These are phyloP conservation scores for Protosalanx chinensis DNA, from an alignment of 2,797 vertebrate species.

Conservation along the genomic window DNA sequence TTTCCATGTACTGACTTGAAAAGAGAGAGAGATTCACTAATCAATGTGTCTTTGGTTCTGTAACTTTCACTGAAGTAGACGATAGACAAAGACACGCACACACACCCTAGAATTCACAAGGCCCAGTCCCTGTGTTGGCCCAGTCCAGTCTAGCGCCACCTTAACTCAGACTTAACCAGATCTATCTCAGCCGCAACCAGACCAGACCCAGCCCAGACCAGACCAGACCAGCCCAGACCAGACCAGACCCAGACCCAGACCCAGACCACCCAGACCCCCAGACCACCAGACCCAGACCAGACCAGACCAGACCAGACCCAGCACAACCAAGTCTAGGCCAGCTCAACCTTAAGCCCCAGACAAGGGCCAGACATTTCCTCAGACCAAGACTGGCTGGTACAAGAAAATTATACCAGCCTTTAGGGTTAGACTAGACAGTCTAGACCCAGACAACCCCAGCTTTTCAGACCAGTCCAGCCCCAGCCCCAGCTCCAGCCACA, in stretches of 20 bases:
- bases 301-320: no score
- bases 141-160: not conserved
- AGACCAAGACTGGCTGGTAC: no score
- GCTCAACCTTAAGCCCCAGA: not conserved
- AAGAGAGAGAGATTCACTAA: slow-evolving; percentile 65
- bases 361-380: no score
- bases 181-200: not conserved
- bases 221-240: not conserved
- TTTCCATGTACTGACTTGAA: slow-evolving; percentile 66
- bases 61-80: slow-evolving; percentile 65
- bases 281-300: no score
- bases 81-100: slow-evolving; percentile 42
- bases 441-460: not conserved
- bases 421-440: no score
- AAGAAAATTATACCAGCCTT: no score
- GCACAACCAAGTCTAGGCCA: not conserved
- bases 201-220: no score
- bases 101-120: no score
- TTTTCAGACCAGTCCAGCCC: not conserved
- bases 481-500: not conserved
- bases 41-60: slow-evolving; percentile 59
- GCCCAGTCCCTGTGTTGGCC: no score
- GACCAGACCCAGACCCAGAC: no score
- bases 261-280: no score
- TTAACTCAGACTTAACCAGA: not conserved